These are phyloP conservation scores for Drosophila ezoana DNA, from an alignment of 2,888 invertebrate species.

Conservation along the genomic window DNA sequence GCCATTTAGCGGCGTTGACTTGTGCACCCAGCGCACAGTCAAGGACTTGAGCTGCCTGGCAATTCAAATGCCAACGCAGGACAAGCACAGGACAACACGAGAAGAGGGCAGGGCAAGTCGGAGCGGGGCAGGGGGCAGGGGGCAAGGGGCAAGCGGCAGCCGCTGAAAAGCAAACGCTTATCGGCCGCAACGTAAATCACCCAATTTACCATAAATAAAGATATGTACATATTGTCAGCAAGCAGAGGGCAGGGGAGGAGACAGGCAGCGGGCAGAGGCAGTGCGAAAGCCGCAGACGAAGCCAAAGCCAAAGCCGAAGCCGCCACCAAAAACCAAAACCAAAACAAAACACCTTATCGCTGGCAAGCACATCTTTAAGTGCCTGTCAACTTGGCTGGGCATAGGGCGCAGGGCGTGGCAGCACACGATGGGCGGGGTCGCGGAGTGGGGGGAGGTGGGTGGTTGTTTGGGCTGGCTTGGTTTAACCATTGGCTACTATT, in stretches of 20 bases:
- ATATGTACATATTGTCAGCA: slow-evolving; percentile 77
- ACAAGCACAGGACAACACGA: neutral
- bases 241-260: slow-evolving; percentile 1
- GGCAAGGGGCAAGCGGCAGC: slow-evolving; percentile 39
- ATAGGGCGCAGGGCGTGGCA: slow-evolving; percentile 6
- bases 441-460: neutral
- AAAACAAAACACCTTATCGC: slow-evolving; percentile 79
- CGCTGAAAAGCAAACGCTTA: slow-evolving; percentile 80
- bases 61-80: neutral
- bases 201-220: slow-evolving; percentile 81
- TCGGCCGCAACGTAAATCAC: slow-evolving; percentile 82
- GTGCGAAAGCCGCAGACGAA: neutral
- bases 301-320: slow-evolving; percentile 12
- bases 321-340: slow-evolving; percentile 32
- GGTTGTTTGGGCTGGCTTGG: neutral
- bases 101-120: slow-evolving; percentile 25
- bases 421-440: slow-evolving; percentile 2
- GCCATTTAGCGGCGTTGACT: slow-evolving; percentile 67
- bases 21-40: slow-evolving; percentile 42
- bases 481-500: slow-evolving; percentile 37
- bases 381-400: slow-evolving; percentile 74
- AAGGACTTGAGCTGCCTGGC: slow-evolving; percentile 7
- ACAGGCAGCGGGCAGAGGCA: neutral
- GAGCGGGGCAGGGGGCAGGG: slow-evolving; percentile 5
- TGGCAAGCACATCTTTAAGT: slow-evolving; percentile 76